Percentiles rank a stretch among this genome's conserved stretches.
These are phyloP conservation scores for Eulemur albifrons DNA, from an alignment of 2,797 vertebrate species.

Conservation along the genomic window DNA sequence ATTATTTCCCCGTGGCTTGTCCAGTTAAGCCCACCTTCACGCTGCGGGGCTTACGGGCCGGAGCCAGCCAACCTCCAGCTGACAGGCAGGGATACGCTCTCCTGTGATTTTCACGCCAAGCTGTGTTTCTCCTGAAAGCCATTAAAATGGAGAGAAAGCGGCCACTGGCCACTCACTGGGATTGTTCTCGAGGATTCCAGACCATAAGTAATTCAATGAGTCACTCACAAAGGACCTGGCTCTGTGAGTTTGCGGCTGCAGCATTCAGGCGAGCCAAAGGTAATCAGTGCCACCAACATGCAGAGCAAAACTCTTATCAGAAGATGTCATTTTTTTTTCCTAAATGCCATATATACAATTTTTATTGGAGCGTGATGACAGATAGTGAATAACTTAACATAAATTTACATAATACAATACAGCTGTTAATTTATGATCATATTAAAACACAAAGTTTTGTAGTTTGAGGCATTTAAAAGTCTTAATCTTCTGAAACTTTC, in stretches of 20 bases:
- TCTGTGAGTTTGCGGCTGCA: slow-evolving; percentile 45
- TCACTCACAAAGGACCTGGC: slow-evolving; percentile 55
- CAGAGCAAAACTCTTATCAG: slow-evolving; percentile 81
- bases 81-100: background rate
- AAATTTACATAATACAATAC: slow-evolving; percentile 87
- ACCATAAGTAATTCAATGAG: slow-evolving; percentile 71
- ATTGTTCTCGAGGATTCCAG: background rate
- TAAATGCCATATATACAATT: slow-evolving; percentile 85
- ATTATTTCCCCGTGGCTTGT: too few species aligned
- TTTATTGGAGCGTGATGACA: slow-evolving; percentile 84
- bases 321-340: slow-evolving; percentile 81
- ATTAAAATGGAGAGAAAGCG: slow-evolving; percentile 40
- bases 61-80: background rate
- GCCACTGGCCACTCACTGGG: background rate
- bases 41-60: background rate
- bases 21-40: background rate
- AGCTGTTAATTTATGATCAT: slow-evolving; percentile 85
- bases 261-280: slow-evolving; percentile 43
- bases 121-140: slow-evolving; percentile 43
- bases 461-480: slow-evolving; percentile 81
- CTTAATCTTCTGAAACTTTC: slow-evolving; percentile 79
- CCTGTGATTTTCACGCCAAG: background rate
- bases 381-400: slow-evolving; percentile 86
- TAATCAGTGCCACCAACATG: slow-evolving; percentile 72
- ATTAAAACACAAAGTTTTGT: slow-evolving; percentile 84